phyloP scores from a whole-genome alignment of 2,113 vertebrate species.

The Nipponia nippon region DNA sequence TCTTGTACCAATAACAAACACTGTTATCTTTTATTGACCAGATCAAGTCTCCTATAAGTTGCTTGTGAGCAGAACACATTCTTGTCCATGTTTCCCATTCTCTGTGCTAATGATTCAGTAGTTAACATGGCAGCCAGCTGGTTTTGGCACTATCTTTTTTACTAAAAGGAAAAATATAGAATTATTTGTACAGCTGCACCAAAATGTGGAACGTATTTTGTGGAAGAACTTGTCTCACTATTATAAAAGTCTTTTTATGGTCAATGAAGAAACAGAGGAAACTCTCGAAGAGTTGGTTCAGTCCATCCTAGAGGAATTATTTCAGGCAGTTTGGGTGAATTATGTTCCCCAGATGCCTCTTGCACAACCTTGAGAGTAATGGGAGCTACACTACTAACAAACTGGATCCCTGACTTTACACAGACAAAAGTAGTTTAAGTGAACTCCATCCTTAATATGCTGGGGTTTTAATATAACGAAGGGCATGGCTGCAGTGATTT shows the following conservation, averaged over 20 bases:
- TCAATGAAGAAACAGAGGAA: neutral
- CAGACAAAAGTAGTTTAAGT: neutral
- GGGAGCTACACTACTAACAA: neutral
- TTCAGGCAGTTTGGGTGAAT: neutral
- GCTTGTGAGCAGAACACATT: neutral
- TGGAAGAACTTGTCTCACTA: neutral
- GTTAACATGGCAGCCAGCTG: neutral
- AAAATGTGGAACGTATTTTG: neutral
- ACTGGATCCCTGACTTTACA: neutral
- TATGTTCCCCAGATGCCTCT: neutral
- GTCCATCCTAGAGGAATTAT: neutral
- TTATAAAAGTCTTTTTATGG: neutral
- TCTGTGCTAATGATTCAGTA: neutral
- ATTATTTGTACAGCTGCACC: conserved; percentile 32
- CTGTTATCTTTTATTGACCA: neutral
- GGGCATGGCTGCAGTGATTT: neutral
- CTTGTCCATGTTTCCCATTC: neutral
- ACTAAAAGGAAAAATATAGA: neutral
- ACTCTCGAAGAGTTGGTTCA: neutral
- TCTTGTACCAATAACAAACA: neutral
- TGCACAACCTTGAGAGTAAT: neutral
- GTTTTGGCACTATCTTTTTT: neutral
- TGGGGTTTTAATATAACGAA: fast-evolving
- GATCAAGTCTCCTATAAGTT: neutral
- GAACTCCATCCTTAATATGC: neutral